Conservation (phyloP, 2,888 invertebrate species). For the Monopis laevigella region DNA sequence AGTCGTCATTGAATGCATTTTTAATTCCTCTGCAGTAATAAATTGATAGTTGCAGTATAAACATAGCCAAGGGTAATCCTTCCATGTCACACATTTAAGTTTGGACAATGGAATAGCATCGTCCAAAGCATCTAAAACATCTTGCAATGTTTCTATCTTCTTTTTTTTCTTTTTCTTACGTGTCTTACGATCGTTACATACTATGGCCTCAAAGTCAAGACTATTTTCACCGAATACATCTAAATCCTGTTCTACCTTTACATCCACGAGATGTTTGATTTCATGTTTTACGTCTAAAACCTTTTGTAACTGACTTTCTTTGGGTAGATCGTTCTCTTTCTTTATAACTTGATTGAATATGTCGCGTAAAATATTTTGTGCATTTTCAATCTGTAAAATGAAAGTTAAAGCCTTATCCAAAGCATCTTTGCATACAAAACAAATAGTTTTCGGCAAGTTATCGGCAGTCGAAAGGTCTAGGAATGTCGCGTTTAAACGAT, state of each 20-base stretch:
- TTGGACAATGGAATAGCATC: constrained; percentile 28
- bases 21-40: constrained; percentile 39
- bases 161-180: constrained; percentile 17
- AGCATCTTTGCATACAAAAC: constrained; percentile 32
- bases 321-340: constrained; percentile 2
- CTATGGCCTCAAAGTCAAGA: background rate
- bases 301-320: background rate
- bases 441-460: constrained; percentile 34
- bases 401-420: constrained; percentile 37
- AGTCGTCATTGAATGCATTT: constrained; percentile 64
- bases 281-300: background rate
- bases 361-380: constrained; percentile 28
- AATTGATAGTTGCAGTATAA: constrained; percentile 39
- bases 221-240: too few species aligned
- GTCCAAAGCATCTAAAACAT: constrained; percentile 22
- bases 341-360: constrained; percentile 13
- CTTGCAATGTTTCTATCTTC: background rate
- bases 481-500: constrained; percentile 29
- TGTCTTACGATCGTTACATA: constrained; percentile 12
- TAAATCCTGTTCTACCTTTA: constrained; percentile 1
- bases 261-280: background rate
- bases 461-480: constrained; percentile 25
- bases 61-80: constrained; percentile 41
- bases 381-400: constrained; percentile 31
- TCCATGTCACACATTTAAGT: constrained; percentile 31